These are phyloP conservation scores for Masnerella sp. DNA, from an alignment of 2,888 invertebrate genomes.

Conservation along the genomic window DNA sequence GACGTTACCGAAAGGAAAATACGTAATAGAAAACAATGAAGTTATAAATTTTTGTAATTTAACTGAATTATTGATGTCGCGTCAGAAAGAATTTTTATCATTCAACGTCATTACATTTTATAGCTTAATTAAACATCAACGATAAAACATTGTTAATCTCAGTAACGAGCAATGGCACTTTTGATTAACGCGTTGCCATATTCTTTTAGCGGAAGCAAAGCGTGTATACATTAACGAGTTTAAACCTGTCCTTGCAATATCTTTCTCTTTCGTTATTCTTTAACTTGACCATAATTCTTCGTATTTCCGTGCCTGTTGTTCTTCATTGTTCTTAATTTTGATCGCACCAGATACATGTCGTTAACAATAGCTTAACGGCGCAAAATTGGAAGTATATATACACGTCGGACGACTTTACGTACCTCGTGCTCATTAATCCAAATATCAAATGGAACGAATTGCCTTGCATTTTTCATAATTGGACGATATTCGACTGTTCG, in stretches of 20 bases:
- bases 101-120: constrained; percentile 64
- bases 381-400: no score
- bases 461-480: constrained; percentile 19
- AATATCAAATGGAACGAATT: constrained; percentile 36
- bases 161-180: constrained; percentile 66
- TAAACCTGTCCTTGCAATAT: constrained; percentile 39
- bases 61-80: constrained; percentile 34
- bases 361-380: constrained; percentile 19
- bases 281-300: constrained; percentile 15
- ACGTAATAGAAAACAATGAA: no score
- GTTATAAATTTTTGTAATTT: constrained; percentile 12
- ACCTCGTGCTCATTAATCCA: no score
- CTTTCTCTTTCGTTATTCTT: constrained; percentile 37
- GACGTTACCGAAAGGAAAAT: no score
- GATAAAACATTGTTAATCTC: constrained; percentile 70
- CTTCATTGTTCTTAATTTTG: constrained; percentile 40
- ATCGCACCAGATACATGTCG: constrained; percentile 9
- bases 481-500: constrained; percentile 41
- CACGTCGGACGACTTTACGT: no score
- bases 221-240: constrained; percentile 47
- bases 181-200: constrained; percentile 63
- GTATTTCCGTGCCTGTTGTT: constrained; percentile 10
- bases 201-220: constrained; percentile 33
- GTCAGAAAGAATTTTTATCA: constrained; percentile 65
- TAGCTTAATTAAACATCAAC: constrained; percentile 71